Evolutionary conservation across 2,888 invertebrate species (phyloP).

Genomic region (Dione vanillae): DNA sequence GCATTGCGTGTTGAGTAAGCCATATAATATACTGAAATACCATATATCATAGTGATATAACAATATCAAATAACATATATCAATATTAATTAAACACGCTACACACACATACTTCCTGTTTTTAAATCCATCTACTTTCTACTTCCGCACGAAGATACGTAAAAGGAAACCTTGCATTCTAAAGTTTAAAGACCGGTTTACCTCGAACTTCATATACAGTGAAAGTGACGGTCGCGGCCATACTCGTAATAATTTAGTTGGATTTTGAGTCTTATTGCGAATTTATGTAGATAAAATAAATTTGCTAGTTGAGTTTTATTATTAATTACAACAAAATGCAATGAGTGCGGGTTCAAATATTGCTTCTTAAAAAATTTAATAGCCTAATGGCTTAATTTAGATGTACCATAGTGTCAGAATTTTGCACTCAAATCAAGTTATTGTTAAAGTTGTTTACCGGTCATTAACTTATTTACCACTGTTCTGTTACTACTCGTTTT

Average conservation of each 20-base stretch:
- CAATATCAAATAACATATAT: too few species aligned
- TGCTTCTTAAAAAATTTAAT: neutral
- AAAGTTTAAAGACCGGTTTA: slow-evolving; percentile 17
- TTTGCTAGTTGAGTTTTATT: neutral
- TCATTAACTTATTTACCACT: too few species aligned
- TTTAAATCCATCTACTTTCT: slow-evolving; percentile 26
- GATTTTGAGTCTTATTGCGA: slow-evolving; percentile 12
- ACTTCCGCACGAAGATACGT: slow-evolving; percentile 22
- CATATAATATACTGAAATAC: neutral
- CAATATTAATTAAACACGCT: neutral
- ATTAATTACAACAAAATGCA: too few species aligned
- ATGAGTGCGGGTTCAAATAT: neutral
- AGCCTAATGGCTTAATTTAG: too few species aligned
- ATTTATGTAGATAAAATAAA: neutral
- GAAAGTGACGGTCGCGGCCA: slow-evolving; percentile 7
- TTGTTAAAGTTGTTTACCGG: too few species aligned
- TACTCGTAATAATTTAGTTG: neutral
- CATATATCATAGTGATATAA: too few species aligned
- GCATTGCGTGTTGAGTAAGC: too few species aligned
- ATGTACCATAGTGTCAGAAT: too few species aligned
- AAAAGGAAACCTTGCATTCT: slow-evolving; percentile 33
- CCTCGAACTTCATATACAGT: slow-evolving; percentile 6
- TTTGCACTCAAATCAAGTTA: too few species aligned
- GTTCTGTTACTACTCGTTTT: too few species aligned
- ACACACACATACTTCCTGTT: neutral